Percentiles rank a stretch among this genome's conserved stretches.
These are phyloP conservation scores for Caenorhabditis zanzibari DNA, from an alignment of 2,888 invertebrate species.

Conservation along the genomic window DNA sequence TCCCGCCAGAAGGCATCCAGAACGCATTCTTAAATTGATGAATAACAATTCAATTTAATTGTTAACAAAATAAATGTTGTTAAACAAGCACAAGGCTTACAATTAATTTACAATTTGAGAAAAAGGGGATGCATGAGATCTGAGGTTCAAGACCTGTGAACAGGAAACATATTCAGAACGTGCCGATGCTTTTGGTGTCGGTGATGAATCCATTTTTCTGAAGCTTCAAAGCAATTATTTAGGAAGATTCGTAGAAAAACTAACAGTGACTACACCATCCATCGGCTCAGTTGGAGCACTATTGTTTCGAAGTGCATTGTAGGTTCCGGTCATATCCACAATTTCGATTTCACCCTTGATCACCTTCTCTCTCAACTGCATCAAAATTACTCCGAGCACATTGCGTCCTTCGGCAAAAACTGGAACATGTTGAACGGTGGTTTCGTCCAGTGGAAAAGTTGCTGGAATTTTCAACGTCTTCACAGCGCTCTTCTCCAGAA, in stretches of 20 bases:
- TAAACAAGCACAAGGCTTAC: background rate
- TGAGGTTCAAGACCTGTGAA: background rate
- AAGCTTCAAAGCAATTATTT: background rate
- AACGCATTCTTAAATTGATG: too few species aligned
- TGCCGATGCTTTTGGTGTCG: slow-evolving; percentile 26
- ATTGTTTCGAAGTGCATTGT: slow-evolving; percentile 46
- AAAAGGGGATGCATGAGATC: slow-evolving; percentile 30
- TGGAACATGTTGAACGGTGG: slow-evolving; percentile 64
- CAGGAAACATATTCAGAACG: slow-evolving; percentile 29
- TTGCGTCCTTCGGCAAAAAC: slow-evolving; percentile 69
- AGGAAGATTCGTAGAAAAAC: background rate
- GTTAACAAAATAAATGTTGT: background rate
- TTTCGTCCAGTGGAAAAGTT: slow-evolving; percentile 64
- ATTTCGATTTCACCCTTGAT: slow-evolving; percentile 54
- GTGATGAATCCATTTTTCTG: slow-evolving; percentile 11
- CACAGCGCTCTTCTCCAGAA: slow-evolving; percentile 55
- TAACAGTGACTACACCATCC: slow-evolving; percentile 18
- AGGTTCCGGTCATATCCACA: slow-evolving; percentile 63
- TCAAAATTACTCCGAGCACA: slow-evolving; percentile 73
- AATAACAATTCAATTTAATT: background rate
- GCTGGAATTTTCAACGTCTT: slow-evolving; percentile 61
- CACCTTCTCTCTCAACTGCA: slow-evolving; percentile 70
- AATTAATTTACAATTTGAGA: background rate
- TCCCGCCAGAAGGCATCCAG: too few species aligned
- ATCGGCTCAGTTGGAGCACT: background rate